A percentile compares a stretch with the other conserved stretches of the same genome.
phyloP scores from a whole-genome alignment of 1,140 invertebrate species.

The Acyrthosiphon pisum region DNA sequence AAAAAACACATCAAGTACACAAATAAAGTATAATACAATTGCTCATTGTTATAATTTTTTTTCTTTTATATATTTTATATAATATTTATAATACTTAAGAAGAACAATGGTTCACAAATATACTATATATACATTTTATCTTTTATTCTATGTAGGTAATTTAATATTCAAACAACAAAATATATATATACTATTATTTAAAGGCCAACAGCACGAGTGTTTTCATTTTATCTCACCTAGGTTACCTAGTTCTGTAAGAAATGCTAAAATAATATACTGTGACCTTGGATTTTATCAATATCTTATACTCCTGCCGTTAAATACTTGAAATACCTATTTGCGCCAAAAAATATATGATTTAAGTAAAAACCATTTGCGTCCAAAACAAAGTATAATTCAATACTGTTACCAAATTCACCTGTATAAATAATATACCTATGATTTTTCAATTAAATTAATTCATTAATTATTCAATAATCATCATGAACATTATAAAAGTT shows the following conservation, averaged over 20 bases:
- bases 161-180: not conserved
- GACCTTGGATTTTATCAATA: not conserved
- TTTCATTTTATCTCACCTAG: not conserved
- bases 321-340: too few species aligned
- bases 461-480: too few species aligned
- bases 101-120: conserved; percentile 19
- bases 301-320: not conserved
- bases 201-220: not conserved
- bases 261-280: not conserved
- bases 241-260: not conserved
- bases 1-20: not conserved
- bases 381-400: too few species aligned
- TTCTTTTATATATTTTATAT: not conserved
- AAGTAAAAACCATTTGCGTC: too few species aligned
- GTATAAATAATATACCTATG: too few species aligned
- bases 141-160: conserved; percentile 20
- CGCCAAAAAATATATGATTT: too few species aligned
- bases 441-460: too few species aligned
- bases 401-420: too few species aligned
- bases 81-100: conserved; percentile 35
- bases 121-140: not conserved
- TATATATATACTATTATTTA: not conserved
- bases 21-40: conserved; percentile 28
- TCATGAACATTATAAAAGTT: too few species aligned
- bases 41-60: conserved; percentile 45